Evolutionary conservation across 2,797 vertebrate genomes (phyloP).

Genomic region (Gymnodraco acuticeps): DNA sequence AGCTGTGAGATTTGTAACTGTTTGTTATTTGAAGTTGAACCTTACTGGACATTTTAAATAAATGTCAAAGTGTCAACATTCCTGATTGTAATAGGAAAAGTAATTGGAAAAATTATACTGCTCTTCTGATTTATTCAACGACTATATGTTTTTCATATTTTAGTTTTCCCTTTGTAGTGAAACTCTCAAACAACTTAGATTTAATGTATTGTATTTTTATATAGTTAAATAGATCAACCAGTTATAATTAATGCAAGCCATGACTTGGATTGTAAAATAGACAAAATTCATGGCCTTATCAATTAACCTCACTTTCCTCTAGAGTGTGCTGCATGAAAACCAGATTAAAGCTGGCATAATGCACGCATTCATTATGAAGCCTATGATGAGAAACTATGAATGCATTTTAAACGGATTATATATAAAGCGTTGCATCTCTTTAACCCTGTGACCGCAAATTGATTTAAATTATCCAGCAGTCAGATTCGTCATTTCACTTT

Average conservation of each 20-base stretch:
- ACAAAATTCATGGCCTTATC: background rate
- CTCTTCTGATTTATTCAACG: background rate
- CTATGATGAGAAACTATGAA: background rate
- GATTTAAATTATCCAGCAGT: constrained; percentile 3
- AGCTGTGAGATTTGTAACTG: background rate
- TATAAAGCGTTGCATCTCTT: background rate
- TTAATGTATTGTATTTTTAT: background rate
- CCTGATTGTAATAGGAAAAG: background rate
- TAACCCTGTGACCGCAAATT: constrained; percentile 11
- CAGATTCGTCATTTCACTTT: constrained; percentile 11
- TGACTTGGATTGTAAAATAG: background rate
- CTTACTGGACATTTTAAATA: background rate
- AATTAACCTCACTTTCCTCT: background rate
- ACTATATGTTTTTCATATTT: background rate
- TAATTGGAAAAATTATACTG: background rate
- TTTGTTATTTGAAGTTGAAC: background rate
- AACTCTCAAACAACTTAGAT: background rate
- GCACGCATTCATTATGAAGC: background rate
- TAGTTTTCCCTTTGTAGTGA: background rate
- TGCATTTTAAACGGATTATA: background rate
- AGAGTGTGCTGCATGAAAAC: background rate
- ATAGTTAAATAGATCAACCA: background rate
- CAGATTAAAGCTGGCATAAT: constrained; percentile 14
- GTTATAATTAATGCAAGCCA: background rate
- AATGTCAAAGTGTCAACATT: background rate